Evolutionary conservation across 2,888 invertebrate genomes (phyloP), one percentile per base, ranked within the genome.

Genomic region (Furcula furcula): DNA sequence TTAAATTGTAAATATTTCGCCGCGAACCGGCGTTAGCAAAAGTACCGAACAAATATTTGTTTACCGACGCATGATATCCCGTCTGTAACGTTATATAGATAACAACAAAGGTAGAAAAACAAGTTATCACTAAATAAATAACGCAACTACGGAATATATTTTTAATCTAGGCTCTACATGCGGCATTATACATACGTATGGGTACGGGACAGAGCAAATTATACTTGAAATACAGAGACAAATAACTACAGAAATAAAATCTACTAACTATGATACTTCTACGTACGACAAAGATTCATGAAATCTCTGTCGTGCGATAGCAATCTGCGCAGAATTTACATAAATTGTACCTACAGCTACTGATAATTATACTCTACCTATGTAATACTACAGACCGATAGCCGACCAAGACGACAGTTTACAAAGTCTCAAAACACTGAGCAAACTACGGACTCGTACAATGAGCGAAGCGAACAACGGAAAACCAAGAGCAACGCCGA

Each of bases 371-470:
- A n/a, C 10, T 9, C 6, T n/a, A 21, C 21, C n/a, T 4, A 10
- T 5, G 10, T 6, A 20, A 2, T n/a, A 7, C 20, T 21, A 21
- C 21, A 10, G 10, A 10, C 5, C 9, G 9, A 7, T 20, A 20
- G n/a, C n/a, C n/a, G 21, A 21, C 1, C 4, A 4, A 21, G 2
- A 21, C 6, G 1, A 21, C 10, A 10, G 3, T 20, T 19, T 0
- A 11, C 3, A 29, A 21, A 40, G 40, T 30, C 26, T 31, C 29
- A 22, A n/a, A 29, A 19, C 13, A 20, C 15, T 15, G 25, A 27
- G 41, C 41, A 35, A 51, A 46, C 54, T 52, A 46, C 41, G 23
- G 28, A 36, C 35, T 39, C 29, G 42, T 35, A 47, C 38, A 41
- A 12, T 29, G 35, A 45, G 42, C 44, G 25, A 49, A 54, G 53